phyloP scores from a whole-genome alignment of 2,797 vertebrate species.

The Sebastiscus albofasciatus region DNA sequence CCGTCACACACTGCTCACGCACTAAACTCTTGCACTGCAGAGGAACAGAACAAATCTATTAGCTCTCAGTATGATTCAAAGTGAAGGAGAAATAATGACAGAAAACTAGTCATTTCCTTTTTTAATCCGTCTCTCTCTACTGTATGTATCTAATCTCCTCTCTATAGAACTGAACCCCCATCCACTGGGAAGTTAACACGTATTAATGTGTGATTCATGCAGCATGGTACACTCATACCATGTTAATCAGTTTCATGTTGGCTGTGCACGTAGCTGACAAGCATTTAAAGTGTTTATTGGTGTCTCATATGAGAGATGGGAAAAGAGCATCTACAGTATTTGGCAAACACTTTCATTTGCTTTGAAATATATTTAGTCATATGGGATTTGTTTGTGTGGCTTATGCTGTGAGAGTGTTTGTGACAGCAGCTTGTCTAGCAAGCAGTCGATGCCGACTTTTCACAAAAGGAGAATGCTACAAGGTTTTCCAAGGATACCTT shows the following conservation, averaged over 20 bases:
- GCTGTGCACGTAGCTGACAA: neutral
- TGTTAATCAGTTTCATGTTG: conserved; percentile 18
- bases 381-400: conserved; percentile 35
- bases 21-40: neutral
- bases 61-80: neutral
- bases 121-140: neutral
- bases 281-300: conserved; percentile 22
- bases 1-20: neutral
- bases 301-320: conserved; percentile 8
- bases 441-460: neutral
- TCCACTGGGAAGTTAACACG: neutral
- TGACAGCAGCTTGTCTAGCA: conserved; percentile 26
- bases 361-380: conserved; percentile 43
- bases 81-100: neutral
- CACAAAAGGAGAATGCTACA: neutral
- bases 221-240: neutral
- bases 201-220: conserved; percentile 5
- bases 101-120: neutral
- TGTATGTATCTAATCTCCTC: neutral
- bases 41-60: neutral
- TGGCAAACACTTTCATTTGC: conserved; percentile 26
- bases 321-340: conserved; percentile 1
- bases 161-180: neutral
- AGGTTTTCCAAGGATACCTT: conserved; percentile 6
- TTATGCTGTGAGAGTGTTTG: conserved; percentile 9